These are phyloP conservation scores for Koerneria pararmatus DNA, from an alignment of 2,888 invertebrate genomes.

Conservation along the genomic window DNA sequence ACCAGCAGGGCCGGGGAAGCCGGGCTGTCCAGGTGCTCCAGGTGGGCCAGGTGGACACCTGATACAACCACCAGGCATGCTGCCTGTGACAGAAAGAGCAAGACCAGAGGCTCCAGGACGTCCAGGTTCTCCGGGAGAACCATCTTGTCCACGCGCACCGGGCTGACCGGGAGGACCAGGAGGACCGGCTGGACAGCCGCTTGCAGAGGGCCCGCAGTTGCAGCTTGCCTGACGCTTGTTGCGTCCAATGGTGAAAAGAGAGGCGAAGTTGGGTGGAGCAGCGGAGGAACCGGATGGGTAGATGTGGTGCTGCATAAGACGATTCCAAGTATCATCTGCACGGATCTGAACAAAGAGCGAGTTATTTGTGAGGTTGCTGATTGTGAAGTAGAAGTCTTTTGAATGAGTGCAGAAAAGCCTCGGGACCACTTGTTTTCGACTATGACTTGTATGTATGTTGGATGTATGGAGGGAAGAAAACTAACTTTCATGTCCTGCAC, in stretches of 20 bases:
- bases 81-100: conserved; percentile 32
- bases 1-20: conserved; percentile 39
- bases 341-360: conserved; percentile 18
- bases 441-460: too few species aligned
- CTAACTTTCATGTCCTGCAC: conserved; percentile 36
- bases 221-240: conserved; percentile 23
- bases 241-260: conserved; percentile 21
- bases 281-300: conserved; percentile 22
- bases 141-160: conserved; percentile 27
- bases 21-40: conserved; percentile 39
- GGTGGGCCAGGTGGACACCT: conserved; percentile 30
- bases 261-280: conserved; percentile 21
- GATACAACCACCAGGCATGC: conserved; percentile 40
- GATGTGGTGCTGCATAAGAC: conserved; percentile 21
- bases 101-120: conserved; percentile 36
- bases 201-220: conserved; percentile 20
- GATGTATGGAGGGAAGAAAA: too few species aligned
- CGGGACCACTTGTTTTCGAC: too few species aligned
- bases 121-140: conserved; percentile 37
- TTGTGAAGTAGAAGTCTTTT: too few species aligned
- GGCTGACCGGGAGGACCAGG: conserved; percentile 21
- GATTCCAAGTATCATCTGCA: conserved; percentile 21
- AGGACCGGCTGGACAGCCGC: conserved; percentile 22
- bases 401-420: too few species aligned
- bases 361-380: too few species aligned